Evolutionary conservation across 2,888 invertebrate species (phyloP), one percentile per base, ranked within the genome.

Genomic region (Melanchra persicariae): DNA sequence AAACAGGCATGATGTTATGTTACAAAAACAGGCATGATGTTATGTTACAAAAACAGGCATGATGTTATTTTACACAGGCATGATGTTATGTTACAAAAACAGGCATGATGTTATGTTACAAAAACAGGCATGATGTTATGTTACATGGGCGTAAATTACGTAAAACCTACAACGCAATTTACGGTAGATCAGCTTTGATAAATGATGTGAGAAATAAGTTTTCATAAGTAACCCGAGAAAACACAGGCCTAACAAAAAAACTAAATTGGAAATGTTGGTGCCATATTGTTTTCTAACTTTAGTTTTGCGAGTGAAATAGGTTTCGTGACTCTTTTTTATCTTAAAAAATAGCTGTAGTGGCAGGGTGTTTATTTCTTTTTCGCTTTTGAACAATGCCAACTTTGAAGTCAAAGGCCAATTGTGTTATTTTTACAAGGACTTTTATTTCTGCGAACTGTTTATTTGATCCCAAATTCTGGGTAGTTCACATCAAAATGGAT

Each of bases 181-280:
- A 34, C 54, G 61, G 40, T 37, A 43, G 40, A 82, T 73, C 68
- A 64, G 40, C 66, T 65, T 71, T 74, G 77, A 83, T 73, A 83
- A 85, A 85, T 75, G 74, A 74, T 61, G 73, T 80, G 85, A 73
- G 74, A 73, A 85, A 77, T 71, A 75, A 68, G 51, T 85, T 85
- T 74, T 70, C 62, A 77, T 69, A 58, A 71, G 74, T 66, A 77
- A 77, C 71, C 59, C 30, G 51, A 59, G 66, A 63, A 67, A 63
- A 66, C 26, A 52, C 43, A 49, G n/a, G 58, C 83, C 71, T 64
- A 45, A 74, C 65, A 83, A 76, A 83, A n/a, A 82, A 79, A 70
- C 66, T 34, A 62, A 71, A 79, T 75, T 84, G 73, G 58, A 74
- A 82, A 78, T 72, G 79, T 65, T 74, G 74, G 68, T 65, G 62